phyloP scores from a whole-genome alignment of 2,113 vertebrate species.

The Alexandromys fortis region DNA sequence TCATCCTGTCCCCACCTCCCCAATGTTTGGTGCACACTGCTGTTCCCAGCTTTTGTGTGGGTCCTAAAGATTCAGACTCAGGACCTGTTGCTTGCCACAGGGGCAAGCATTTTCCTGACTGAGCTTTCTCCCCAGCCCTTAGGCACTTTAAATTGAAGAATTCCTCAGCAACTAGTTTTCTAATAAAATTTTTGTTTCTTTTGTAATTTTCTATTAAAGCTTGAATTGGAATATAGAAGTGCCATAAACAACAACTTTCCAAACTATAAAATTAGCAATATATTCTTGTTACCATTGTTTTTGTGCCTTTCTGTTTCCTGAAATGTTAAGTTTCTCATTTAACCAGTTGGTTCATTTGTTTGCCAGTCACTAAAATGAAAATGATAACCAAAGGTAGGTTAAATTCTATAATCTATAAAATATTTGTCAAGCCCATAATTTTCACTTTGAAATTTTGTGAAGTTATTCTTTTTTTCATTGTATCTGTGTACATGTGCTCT shows the following conservation, averaged over 20 bases:
- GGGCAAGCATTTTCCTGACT: background rate
- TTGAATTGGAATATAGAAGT: slow-evolving; percentile 23
- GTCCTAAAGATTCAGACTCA: background rate
- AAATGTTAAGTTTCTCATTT: slow-evolving; percentile 25
- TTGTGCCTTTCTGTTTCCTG: slow-evolving; percentile 27
- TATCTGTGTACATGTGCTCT: background rate
- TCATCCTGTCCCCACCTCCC: background rate
- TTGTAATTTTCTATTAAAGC: background rate
- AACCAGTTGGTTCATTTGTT: slow-evolving; percentile 32
- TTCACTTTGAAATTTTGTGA: slow-evolving; percentile 24
- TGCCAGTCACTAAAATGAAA: slow-evolving; percentile 31
- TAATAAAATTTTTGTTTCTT: slow-evolving; percentile 30
- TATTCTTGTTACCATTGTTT: slow-evolving; percentile 8
- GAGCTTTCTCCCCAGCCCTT: background rate
- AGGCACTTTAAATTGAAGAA: slow-evolving; percentile 2
- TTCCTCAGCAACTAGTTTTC: background rate
- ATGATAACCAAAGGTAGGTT: slow-evolving; percentile 31
- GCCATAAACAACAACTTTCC: slow-evolving; percentile 16
- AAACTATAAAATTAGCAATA: background rate
- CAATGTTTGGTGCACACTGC: background rate
- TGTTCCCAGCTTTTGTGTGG: background rate
- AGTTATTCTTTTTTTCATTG: background rate
- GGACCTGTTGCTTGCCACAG: background rate
- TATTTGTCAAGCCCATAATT: background rate
- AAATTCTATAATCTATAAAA: background rate